Conservation (phyloP, 1,140 invertebrate species). For the Chironomus tepperi region DNA sequence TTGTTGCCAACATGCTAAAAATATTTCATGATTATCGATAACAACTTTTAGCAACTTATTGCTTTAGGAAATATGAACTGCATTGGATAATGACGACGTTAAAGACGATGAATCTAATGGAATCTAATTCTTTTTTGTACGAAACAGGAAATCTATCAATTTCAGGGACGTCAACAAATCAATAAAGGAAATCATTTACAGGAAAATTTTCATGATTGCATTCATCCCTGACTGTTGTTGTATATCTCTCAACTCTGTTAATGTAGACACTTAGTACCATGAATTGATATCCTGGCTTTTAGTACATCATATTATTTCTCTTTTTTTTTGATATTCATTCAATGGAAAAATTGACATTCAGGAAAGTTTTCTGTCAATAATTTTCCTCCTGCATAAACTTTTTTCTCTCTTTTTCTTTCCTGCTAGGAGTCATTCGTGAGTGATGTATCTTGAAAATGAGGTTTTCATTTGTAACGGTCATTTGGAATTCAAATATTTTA, state of each 20-base stretch:
- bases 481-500: too few relatives aligned
- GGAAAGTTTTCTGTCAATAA: slow-evolving; percentile 22
- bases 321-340: slow-evolving; percentile 6
- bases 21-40: slow-evolving; percentile 15
- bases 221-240: neutral
- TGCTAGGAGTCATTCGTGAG: too few relatives aligned
- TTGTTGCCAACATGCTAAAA: slow-evolving; percentile 4
- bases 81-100: neutral
- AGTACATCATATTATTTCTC: neutral
- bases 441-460: too few relatives aligned
- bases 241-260: neutral
- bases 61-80: neutral
- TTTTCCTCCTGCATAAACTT: slow-evolving; percentile 4
- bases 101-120: neutral
- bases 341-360: slow-evolving; percentile 8
- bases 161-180: neutral
- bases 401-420: neutral
- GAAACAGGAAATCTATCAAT: neutral
- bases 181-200: neutral
- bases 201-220: neutral
- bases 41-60: slow-evolving; percentile 16
- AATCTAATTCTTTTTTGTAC: neutral
- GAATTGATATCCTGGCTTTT: slow-evolving; percentile 22
- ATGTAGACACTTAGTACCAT: neutral
- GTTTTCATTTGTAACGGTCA: too few relatives aligned